Evolutionary conservation across 1,140 invertebrate species (phyloP), one percentile per base, ranked within the genome.

Genomic region (Meloidogyne exigua): DNA sequence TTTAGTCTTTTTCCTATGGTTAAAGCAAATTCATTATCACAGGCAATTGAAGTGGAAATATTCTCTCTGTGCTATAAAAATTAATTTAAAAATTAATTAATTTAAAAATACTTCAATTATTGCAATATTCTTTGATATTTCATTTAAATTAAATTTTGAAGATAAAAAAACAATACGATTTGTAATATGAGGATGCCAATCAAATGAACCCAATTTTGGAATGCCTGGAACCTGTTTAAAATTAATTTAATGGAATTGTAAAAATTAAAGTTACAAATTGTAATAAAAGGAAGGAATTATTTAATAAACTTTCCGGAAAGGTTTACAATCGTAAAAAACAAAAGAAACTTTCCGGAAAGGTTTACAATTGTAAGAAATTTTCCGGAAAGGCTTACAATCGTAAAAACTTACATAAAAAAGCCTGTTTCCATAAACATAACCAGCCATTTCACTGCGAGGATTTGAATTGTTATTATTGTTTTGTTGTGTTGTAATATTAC

Each of bases 101-200:
- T n/a, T n/a, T n/a, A n/a, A 32, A 32, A 32, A 32, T 39, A 78
- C 76, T 10, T 78, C 21, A 76, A 77, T 77, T 32, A 78, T 78
- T 66, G n/a, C 7, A 44, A 78, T 36, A 44, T 44, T 21, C 23
- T 78, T 75, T 0, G 72, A 15, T 23, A 68, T n/a, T 32, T 25
- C 57, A 21, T 49, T 11, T 7, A 68, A 15, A 32, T 44, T 57
- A 25, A 64, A 25, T 57, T 64, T 62, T 7, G 28, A 65, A 39
- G 63, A 23, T 5, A 78, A 39, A 36, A 78, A 32, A 21, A 68
- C 64, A n/a, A 78, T 36, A 32, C 57, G 42, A 28, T 78, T 28
- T 13, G 26, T 67, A 57, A 57, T 36, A 26, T 62, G 49, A 13
- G 76, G 76, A 28, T 78, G 76, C 76, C 76, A 78, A 36, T 78